phyloP scores from a whole-genome alignment of 2,797 vertebrate genomes.

The Loris lydekkerianus region DNA sequence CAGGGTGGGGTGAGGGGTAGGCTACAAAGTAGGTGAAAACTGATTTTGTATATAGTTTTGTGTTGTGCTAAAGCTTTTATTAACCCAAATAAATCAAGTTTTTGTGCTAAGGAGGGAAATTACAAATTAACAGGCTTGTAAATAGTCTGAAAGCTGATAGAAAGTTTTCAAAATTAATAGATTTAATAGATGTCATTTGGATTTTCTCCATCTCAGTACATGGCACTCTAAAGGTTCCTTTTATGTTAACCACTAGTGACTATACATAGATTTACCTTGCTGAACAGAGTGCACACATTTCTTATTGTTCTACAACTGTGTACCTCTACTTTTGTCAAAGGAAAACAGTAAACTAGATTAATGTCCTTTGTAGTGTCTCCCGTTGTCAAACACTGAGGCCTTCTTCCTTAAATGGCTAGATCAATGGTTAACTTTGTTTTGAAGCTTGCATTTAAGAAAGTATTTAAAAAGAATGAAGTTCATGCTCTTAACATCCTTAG shows the following conservation, averaged over 20 bases:
- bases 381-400: slow-evolving; percentile 82
- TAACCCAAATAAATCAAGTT: not conserved
- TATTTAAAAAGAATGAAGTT: slow-evolving; percentile 86
- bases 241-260: slow-evolving; percentile 79
- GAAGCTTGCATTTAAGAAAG: slow-evolving; percentile 86
- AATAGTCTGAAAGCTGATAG: slow-evolving; percentile 25
- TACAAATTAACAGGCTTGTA: slow-evolving; percentile 45
- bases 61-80: not conserved
- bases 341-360: slow-evolving; percentile 85
- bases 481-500: slow-evolving; percentile 86
- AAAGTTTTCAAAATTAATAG: slow-evolving; percentile 57
- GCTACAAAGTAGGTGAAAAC: slow-evolving; percentile 53
- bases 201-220: slow-evolving; percentile 73
- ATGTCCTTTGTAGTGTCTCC: slow-evolving; percentile 85
- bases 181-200: slow-evolving; percentile 45
- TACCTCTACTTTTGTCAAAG: slow-evolving; percentile 82
- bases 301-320: slow-evolving; percentile 76
- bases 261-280: slow-evolving; percentile 82
- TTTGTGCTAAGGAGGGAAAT: slow-evolving; percentile 54
- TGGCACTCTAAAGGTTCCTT: slow-evolving; percentile 77
- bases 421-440: slow-evolving; percentile 89
- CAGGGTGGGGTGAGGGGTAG: not conserved
- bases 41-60: not conserved
- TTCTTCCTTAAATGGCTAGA: slow-evolving; percentile 84
- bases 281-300: slow-evolving; percentile 72